Evolutionary conservation across 2,888 invertebrate genomes (phyloP).

Genomic region (Apomyelois bistriatella): DNA sequence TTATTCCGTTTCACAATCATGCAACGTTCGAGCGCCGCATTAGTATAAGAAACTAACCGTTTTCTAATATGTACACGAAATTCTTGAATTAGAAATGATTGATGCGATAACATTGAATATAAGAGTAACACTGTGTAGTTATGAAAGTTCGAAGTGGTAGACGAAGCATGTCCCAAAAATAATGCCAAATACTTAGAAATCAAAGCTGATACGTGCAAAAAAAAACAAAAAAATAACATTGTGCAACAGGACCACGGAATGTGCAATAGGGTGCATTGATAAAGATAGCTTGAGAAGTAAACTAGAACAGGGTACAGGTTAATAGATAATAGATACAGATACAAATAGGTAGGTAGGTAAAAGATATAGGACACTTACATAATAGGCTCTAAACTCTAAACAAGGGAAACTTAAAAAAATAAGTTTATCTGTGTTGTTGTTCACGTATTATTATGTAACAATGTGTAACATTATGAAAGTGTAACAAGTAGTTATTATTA

Average conservation of each 20-base stretch:
- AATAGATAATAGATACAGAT: constrained; percentile 32
- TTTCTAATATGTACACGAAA: constrained; percentile 56
- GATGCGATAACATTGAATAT: constrained; percentile 65
- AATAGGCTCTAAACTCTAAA: constrained; percentile 39
- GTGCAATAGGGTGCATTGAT: constrained; percentile 47
- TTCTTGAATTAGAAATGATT: constrained; percentile 50
- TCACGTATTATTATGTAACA: constrained; percentile 66
- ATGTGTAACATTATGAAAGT: constrained; percentile 70
- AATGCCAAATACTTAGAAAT: constrained; percentile 44
- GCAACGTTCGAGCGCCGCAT: constrained; percentile 54
- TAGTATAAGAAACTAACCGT: constrained; percentile 35
- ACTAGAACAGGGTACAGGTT: constrained; percentile 31
- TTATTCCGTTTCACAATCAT: constrained; percentile 70
- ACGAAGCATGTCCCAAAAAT: constrained; percentile 47
- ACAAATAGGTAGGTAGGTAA: constrained; percentile 3
- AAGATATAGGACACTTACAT: constrained; percentile 25
- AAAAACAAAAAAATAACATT: constrained; percentile 34
- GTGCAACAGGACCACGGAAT: constrained; percentile 67
- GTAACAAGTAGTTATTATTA: constrained; percentile 70
- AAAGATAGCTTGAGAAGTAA: constrained; percentile 26
- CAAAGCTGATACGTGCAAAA: constrained; percentile 63
- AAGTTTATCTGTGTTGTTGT: constrained; percentile 56
- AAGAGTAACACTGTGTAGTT: constrained; percentile 57
- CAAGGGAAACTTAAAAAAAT: constrained; percentile 67
- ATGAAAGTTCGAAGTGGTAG: constrained; percentile 54